Evolutionary conservation across 2,113 vertebrate species (phyloP).

Genomic region (Clarias magur): DNA sequence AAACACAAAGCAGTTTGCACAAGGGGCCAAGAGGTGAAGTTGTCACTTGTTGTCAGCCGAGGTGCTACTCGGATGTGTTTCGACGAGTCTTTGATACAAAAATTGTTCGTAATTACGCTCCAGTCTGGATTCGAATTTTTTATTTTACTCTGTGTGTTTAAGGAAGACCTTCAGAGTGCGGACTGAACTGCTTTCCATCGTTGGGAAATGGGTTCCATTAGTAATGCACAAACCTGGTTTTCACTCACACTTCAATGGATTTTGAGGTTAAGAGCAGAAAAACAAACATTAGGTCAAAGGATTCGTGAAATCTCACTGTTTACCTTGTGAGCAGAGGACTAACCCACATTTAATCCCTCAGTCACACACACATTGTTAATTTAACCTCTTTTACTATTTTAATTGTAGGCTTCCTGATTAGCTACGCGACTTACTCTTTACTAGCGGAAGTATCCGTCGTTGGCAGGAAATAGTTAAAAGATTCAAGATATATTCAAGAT

Average conservation of each 20-base stretch:
- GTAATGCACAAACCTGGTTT: constrained; percentile 59
- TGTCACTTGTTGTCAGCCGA: not conserved
- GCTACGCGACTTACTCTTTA: not conserved
- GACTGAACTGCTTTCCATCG: constrained; percentile 60
- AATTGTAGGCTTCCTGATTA: constrained; percentile 34
- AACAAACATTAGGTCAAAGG: constrained; percentile 60
- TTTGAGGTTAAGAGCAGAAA: constrained; percentile 62
- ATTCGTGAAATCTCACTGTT: constrained; percentile 60
- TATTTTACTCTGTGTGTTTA: constrained; percentile 50
- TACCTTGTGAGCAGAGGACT: constrained; percentile 59
- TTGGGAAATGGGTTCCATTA: constrained; percentile 53
- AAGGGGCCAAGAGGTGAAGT: constrained; percentile 7
- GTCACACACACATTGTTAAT: constrained; percentile 66
- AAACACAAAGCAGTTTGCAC: not conserved
- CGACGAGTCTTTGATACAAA: constrained; percentile 45
- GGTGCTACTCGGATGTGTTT: not conserved
- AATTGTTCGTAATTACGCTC: constrained; percentile 60
- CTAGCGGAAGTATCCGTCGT: too few relatives aligned
- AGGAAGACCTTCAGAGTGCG: constrained; percentile 50
- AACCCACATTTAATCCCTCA: constrained; percentile 62
- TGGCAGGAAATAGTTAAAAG: too few relatives aligned
- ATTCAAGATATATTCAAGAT: too few relatives aligned
- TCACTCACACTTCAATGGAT: constrained; percentile 65
- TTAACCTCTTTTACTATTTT: constrained; percentile 60
- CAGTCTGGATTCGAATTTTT: constrained; percentile 34